Evolutionary conservation across 1,140 invertebrate species (phyloP), one percentile per base, ranked within the genome.

Genomic region (Lepidurus apus): DNA sequence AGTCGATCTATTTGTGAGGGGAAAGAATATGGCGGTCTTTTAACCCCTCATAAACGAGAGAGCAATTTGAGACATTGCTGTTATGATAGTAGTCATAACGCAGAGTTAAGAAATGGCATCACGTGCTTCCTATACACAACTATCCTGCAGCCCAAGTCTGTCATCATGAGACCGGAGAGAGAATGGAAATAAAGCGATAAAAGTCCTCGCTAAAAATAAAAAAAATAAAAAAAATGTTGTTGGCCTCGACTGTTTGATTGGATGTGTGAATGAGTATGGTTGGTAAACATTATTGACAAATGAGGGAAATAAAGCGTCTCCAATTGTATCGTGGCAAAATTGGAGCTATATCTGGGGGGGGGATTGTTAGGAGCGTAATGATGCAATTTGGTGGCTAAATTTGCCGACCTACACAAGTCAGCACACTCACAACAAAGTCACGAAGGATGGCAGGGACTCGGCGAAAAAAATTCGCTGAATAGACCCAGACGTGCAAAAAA

Each of bases 71-170:
- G 21, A 65, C 53, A 65, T 65, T 65, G 53, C 53, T 65, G 53
- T 65, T 65, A 65, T 65, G n/a, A 65, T 65, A 65, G 53, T 65
- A 65, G 53, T 21, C 53, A 65, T 65, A 65, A 65, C 53, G 53
- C 53, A 21, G 53, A 65, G 17, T 65, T 65, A 21, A 11, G 45
- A 6, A n/a, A 65, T 65, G 21, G 10, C 53, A 65, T 65, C 53
- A 65, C 53, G 13, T 21, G 53, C 53, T 65, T 21, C n/a, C 53
- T 65, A 65, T 11, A 65, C 4, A 65, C 53, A 65, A 65, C 53
- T 65, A 21, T 21, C 21, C 53, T 7, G 8, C n/a, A n/a, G n/a
- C 53, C 53, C 13, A 21, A 65, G 53, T 17, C 53, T 65, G 53
- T 65, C 53, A 65, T 65, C 53, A 65, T 65, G 53, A 1, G 8